Evolutionary conservation across 2,888 invertebrate genomes (phyloP), one percentile per base, ranked within the genome.

Genomic region (Crematogaster levior): DNA sequence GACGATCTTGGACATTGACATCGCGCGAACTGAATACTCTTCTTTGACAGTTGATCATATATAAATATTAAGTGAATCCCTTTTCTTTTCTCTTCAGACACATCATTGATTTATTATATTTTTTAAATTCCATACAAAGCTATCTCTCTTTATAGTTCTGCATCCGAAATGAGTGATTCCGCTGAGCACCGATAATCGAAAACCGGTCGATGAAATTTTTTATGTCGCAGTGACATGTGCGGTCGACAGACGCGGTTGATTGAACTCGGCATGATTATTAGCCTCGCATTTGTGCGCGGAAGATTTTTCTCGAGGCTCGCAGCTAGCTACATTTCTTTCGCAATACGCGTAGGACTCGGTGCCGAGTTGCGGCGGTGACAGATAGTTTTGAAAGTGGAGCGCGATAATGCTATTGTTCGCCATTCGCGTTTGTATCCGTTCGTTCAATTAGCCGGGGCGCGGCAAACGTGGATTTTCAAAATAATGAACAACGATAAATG

Each of bases 341-440:
- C 56, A 79, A 79, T 70, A 79, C 43, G 77, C 72, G 77, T 79
- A 79, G 77, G 72, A 79, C 66, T 77, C 53, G 75, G n/a, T 68
- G 46, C 48, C 61, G 66, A 66, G 75, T 75, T 48, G 56, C 72
- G 51, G 43, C 77, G 7, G 56, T 43, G 43, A 53, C 24, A 27
- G 65, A 77, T 34, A 63, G 79, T 79, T 80, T 80, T 66, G 85
- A 72, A 85, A 85, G 63, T 61, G 63, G 37, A 66, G 73, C 58
- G 58, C 73, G 43, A 43, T 61, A 65, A 74, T 80, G 61, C 63
- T 82, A 72, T 66, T 53, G 58, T 43, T 65, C 40, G 60, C 74
- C 56, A 60, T 72, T 43, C 40, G 30, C 40, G 48, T 18, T 72
- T 56, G 46, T 53, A 51, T 34, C 73, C 48, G 21, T 34, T 51